Evolutionary conservation across 1,140 invertebrate genomes (phyloP).

Genomic region (Holotrichia oblita): DNA sequence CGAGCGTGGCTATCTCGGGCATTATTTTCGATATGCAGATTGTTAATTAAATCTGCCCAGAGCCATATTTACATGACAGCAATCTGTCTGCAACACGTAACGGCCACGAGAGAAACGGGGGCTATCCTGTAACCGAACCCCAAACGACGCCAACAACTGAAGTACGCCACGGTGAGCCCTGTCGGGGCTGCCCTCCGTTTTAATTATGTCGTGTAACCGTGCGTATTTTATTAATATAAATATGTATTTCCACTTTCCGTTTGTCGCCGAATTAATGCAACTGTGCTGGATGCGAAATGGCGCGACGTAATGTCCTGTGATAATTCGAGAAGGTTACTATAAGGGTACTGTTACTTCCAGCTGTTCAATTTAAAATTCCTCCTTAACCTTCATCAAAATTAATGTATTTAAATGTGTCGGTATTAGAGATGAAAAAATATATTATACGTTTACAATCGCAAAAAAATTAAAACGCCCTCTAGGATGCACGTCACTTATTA

Average conservation of each 20-base stretch:
- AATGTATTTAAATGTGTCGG: too few relatives aligned
- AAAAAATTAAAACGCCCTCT: too few relatives aligned
- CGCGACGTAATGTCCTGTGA: not conserved
- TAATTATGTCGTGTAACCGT: slow-evolving; percentile 60
- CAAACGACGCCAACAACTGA: not conserved
- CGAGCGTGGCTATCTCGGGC: slow-evolving; percentile 56
- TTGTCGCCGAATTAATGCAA: slow-evolving; percentile 17
- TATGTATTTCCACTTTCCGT: slow-evolving; percentile 47
- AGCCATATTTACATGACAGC: slow-evolving; percentile 62
- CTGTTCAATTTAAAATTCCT: not conserved
- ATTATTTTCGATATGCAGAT: slow-evolving; percentile 62
- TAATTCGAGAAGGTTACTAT: not conserved
- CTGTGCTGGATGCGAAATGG: not conserved
- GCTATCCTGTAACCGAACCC: not conserved
- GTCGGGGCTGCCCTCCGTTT: slow-evolving; percentile 51
- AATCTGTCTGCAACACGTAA: slow-evolving; percentile 56
- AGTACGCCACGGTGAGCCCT: not conserved
- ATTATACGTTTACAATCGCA: too few relatives aligned
- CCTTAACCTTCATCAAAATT: not conserved
- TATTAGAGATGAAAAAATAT: too few relatives aligned
- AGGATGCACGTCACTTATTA: too few relatives aligned
- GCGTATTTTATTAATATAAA: slow-evolving; percentile 60
- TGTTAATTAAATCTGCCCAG: slow-evolving; percentile 61
- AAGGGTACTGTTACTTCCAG: not conserved
- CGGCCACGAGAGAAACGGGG: slow-evolving; percentile 11